Percentiles rank a stretch among this genome's conserved stretches.
phyloP scores from a whole-genome alignment of 2,797 vertebrate genomes.

The Labeo calbasu region DNA sequence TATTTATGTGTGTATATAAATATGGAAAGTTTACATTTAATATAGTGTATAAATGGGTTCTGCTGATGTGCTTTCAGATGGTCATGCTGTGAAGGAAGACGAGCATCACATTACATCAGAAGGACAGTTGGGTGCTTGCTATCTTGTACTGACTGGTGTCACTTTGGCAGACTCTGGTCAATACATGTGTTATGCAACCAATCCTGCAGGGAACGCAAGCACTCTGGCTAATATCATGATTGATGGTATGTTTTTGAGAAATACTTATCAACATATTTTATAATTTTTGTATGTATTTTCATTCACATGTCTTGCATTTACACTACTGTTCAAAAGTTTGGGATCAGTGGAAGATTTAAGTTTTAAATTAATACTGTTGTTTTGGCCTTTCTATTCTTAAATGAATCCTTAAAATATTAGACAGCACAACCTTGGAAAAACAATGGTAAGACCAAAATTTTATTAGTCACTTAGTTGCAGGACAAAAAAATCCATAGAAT shows the following conservation, averaged over 20 bases:
- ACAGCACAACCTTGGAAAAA: not conserved
- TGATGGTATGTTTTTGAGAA: slow-evolving; percentile 81
- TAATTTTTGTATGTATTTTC: not conserved
- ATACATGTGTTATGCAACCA: slow-evolving; percentile 91
- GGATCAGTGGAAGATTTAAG: not conserved
- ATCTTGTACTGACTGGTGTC: slow-evolving; percentile 89
- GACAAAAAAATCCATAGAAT: too few relatives aligned
- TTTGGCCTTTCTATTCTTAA: not conserved
- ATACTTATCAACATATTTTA: not conserved
- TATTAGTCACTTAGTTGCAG: too few relatives aligned
- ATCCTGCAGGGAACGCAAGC: slow-evolving; percentile 84
- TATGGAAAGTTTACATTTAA: not conserved
- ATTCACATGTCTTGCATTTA: not conserved
- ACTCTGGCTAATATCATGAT: slow-evolving; percentile 90
- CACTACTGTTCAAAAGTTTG: not conserved
- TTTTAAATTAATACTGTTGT: not conserved
- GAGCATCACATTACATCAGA: slow-evolving; percentile 90
- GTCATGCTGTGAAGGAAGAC: slow-evolving; percentile 87
- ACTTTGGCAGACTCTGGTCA: slow-evolving; percentile 87
- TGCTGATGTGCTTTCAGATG: slow-evolving; percentile 76
- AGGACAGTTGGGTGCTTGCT: slow-evolving; percentile 86
- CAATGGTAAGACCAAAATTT: not conserved
- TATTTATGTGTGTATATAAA: not conserved
- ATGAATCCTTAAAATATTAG: not conserved
- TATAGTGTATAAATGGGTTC: not conserved